Base-by-base conservation (phyloP, 2,888 invertebrate genomes). In the Eupithecia insigniata region DNA sequence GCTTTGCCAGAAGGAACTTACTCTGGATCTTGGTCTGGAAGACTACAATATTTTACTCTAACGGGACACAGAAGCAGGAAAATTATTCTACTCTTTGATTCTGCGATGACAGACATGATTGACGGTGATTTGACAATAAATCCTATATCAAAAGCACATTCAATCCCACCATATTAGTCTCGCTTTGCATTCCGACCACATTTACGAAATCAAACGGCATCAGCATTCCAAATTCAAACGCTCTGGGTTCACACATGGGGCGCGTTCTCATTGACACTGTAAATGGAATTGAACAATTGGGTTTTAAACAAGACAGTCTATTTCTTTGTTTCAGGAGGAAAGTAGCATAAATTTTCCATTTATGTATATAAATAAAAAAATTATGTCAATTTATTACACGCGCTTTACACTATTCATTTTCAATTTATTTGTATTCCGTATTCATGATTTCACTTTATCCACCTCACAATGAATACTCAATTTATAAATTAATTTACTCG, bases 221-320 rank as follows among this genome's bases (percentile, higher is more conserved):
- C 66, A 66, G 46, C 62, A 58, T 64, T 71, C 60, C 66, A 26
- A 61, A 74, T 71, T 69, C 74, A 71, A 71, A 71, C 74, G 46
- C 74, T 46, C 61, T 73, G 36, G 26, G 22, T 64, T 64, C 64
- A 1, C 36, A 64, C 36, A 26, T 64, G 4, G 36, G 36, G 64
- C 36, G 36, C 64, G 26, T 22, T 64, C 26, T 22, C 36, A 34
- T 36, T 64, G 64, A 22, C 61, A 32, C 61, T 10, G 32, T n/a
- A 12, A 34, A 62, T 22, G 2, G 55, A 4, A 26, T 22, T 61
- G 32, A 34, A 61, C 32, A 60, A 10, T 61, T 32, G 32, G 32
- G 34, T 61, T 62, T 61, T n/a, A 32, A 32, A 32, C 32, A 22
- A 32, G 32, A 61, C n/a, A 61, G 16, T 32, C 32, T 61, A 32